Evolutionary conservation across 2,888 invertebrate genomes (phyloP).

Genomic region (Koerneria pararmatus): DNA sequence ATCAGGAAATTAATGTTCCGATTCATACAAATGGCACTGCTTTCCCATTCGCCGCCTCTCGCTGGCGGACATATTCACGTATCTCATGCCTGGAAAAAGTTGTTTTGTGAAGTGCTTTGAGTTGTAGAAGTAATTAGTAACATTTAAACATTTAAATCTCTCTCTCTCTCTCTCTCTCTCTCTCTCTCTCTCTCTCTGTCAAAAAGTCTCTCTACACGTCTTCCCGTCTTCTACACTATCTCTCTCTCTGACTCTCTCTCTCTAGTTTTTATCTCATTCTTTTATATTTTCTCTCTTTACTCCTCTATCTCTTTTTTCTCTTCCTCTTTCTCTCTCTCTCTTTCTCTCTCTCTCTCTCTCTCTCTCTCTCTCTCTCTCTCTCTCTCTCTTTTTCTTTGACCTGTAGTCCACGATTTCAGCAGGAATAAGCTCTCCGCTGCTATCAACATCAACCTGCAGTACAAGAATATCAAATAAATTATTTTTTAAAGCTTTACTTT

Average conservation of each 20-base stretch:
- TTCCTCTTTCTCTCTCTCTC: background rate
- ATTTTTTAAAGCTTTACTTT: too few relatives aligned
- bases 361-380: background rate
- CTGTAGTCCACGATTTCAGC: constrained; percentile 57
- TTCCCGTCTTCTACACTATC: background rate
- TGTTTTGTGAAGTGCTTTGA: too few relatives aligned
- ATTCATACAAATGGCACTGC: too few relatives aligned
- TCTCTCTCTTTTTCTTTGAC: constrained; percentile 23
- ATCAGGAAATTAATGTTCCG: too few relatives aligned
- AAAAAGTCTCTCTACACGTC: background rate
- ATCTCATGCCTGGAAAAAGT: too few relatives aligned
- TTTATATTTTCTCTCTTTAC: background rate
- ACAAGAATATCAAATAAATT: too few relatives aligned
- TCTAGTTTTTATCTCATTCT: background rate
- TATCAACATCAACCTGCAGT: constrained; percentile 46
- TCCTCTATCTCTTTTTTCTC: background rate
- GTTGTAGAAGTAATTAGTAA: too few relatives aligned
- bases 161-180: background rate
- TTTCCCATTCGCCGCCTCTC: too few relatives aligned
- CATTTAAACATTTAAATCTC: too few relatives aligned
- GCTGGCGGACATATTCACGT: too few relatives aligned
- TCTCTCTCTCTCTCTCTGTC: background rate
- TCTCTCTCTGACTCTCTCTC: background rate
- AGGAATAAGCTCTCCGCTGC: constrained; percentile 45
- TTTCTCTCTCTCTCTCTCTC: background rate